phyloP scores from a whole-genome alignment of 2,888 invertebrate species.

The Drosophila villosipedis region DNA sequence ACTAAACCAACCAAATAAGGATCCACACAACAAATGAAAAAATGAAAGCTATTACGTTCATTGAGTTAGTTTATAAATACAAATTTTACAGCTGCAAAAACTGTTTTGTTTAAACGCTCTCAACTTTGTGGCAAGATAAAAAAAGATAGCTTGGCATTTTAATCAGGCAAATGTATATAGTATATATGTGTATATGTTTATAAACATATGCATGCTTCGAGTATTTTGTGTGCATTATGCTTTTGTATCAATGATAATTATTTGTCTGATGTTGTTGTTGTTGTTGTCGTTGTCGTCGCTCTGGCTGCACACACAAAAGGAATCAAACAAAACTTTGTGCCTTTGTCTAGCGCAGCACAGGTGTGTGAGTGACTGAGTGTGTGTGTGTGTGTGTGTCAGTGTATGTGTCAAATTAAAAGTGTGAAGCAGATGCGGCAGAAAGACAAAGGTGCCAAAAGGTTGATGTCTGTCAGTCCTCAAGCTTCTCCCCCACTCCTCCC shows the following conservation, averaged over 20 bases:
- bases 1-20: too few relatives aligned
- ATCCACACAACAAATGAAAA: not conserved
- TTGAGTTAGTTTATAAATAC: not conserved
- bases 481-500: not conserved
- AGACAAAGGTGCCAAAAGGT: slow-evolving; percentile 80
- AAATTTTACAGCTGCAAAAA: not conserved
- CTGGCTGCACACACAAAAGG: slow-evolving; percentile 78
- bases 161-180: slow-evolving; percentile 61
- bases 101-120: not conserved
- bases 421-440: slow-evolving; percentile 70
- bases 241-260: slow-evolving; percentile 81
- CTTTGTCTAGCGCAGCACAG: slow-evolving; percentile 62
- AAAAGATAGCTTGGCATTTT: slow-evolving; percentile 36
- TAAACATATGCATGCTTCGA: slow-evolving; percentile 38
- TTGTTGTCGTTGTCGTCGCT: slow-evolving; percentile 31
- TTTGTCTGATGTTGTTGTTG: slow-evolving; percentile 64
- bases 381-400: slow-evolving; percentile 6
- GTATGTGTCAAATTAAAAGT: slow-evolving; percentile 81
- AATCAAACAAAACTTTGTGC: slow-evolving; percentile 80
- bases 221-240: slow-evolving; percentile 44
- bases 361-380: not conserved
- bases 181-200: slow-evolving; percentile 39
- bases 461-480: slow-evolving; percentile 36
- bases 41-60: not conserved
- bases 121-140: not conserved